phyloP scores from a whole-genome alignment of 1,140 invertebrate genomes.

The Lutraria rhynchaena region DNA sequence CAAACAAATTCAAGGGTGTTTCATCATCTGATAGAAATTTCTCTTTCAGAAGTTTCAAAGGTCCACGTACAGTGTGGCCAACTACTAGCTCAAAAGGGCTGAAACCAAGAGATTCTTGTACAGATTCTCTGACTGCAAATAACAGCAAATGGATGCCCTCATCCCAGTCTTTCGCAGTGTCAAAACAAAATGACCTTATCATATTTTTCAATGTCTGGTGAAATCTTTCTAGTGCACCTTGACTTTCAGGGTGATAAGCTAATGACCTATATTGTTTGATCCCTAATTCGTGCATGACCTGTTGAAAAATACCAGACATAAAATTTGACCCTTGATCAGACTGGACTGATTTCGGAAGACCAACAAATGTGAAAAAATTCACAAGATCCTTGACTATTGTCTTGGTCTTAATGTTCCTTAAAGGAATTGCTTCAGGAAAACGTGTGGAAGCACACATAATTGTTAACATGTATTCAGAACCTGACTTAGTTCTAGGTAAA shows the following conservation, averaged over 20 bases:
- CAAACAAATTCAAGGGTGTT: conserved; percentile 1
- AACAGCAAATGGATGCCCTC: conserved; percentile 41
- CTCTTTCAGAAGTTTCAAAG: conserved; percentile 57
- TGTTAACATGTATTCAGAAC: too few relatives aligned
- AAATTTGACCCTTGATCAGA: conserved; percentile 52
- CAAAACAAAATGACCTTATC: conserved; percentile 30
- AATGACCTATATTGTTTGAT: conserved; percentile 24
- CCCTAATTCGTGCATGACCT: conserved; percentile 23
- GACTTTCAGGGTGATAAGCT: conserved; percentile 24
- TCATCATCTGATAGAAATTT: conserved; percentile 19
- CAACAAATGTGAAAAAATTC: too few relatives aligned
- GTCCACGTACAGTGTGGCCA: too few relatives aligned
- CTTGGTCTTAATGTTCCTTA: too few relatives aligned
- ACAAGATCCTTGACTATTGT: too few relatives aligned
- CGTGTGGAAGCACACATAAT: too few relatives aligned
- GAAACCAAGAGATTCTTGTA: conserved; percentile 56
- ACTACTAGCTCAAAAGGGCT: too few relatives aligned
- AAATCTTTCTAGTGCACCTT: conserved; percentile 22
- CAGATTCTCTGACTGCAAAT: conserved; percentile 39
- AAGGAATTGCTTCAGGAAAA: too few relatives aligned
- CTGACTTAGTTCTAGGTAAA: too few relatives aligned
- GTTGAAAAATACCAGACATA: conserved; percentile 47
- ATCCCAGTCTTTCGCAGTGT: conserved; percentile 42
- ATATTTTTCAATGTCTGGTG: conserved; percentile 38
- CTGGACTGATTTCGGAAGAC: conserved; percentile 5